phyloP scores from a whole-genome alignment of 1,140 invertebrate species.

The Drosophila sulfurigaster region DNA sequence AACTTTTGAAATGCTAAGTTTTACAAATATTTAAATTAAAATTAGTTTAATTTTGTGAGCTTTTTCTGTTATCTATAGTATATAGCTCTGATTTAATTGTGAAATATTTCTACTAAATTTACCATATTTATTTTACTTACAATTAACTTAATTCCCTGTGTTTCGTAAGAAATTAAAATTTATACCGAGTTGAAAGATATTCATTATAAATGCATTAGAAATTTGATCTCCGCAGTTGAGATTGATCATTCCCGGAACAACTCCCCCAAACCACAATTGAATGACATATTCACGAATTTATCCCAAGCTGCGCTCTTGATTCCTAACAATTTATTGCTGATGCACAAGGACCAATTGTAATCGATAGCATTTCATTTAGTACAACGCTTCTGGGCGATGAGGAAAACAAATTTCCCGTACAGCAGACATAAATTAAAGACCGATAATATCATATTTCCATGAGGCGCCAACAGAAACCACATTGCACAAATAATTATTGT shows the following conservation, averaged over 20 bases:
- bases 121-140: no score
- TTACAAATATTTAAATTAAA: no score
- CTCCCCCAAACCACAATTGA: constrained; percentile 16
- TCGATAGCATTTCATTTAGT: constrained; percentile 40
- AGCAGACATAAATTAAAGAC: constrained; percentile 42
- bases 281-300: constrained; percentile 45
- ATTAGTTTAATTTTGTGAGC: no score
- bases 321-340: constrained; percentile 29
- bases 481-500: constrained; percentile 44
- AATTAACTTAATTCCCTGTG: no score
- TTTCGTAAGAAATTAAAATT: no score
- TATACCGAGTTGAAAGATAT: not conserved
- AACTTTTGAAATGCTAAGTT: no score
- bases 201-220: not conserved
- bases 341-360: constrained; percentile 27
- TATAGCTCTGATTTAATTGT: no score
- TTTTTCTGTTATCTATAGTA: no score
- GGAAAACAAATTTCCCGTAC: constrained; percentile 61
- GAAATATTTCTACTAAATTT: no score
- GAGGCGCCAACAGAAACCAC: constrained; percentile 22
- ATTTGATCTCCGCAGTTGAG: not conserved
- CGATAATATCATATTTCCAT: constrained; percentile 67
- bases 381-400: constrained; percentile 10
- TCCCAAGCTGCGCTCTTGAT: constrained; percentile 6
- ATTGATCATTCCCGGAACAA: constrained; percentile 8